These are phyloP conservation scores for Trachelus stipa DNA, from an alignment of 2,888 invertebrate genomes.

Conservation along the genomic window DNA sequence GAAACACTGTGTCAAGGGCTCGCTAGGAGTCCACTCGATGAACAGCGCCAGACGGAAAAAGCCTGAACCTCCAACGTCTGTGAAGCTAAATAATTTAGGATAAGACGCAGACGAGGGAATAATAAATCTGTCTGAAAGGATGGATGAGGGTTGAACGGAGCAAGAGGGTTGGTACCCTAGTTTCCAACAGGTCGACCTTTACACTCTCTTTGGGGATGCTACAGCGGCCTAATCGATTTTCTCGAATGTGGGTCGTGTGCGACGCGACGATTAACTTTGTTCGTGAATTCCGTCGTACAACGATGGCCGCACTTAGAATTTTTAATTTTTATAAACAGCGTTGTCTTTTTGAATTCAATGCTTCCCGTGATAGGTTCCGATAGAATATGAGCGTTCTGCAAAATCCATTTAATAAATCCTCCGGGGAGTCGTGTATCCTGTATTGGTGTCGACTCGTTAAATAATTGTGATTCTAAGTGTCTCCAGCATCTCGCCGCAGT, in stretches of 20 bases:
- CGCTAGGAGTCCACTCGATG: background rate
- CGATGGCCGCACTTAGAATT: background rate
- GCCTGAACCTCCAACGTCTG: background rate
- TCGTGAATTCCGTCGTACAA: background rate
- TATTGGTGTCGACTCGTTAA: background rate
- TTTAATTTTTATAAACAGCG: background rate
- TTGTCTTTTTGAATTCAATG: too few relatives aligned
- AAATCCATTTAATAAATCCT: too few relatives aligned
- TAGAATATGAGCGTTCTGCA: too few relatives aligned
- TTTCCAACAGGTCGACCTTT: background rate
- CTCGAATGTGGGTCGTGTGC: background rate
- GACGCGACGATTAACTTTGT: background rate
- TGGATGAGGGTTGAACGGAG: background rate
- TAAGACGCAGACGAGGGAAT: background rate
- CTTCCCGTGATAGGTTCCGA: too few relatives aligned
- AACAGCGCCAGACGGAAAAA: background rate
- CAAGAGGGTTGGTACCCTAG: background rate
- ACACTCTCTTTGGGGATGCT: background rate
- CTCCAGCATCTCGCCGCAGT: background rate
- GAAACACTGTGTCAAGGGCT: background rate
- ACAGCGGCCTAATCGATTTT: background rate
- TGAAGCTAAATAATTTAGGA: background rate
- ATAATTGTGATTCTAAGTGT: background rate
- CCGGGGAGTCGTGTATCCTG: background rate
- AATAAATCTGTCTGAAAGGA: background rate